Conservation (phyloP, 2,888 invertebrate species). For the Frankliniella intonsa region DNA sequence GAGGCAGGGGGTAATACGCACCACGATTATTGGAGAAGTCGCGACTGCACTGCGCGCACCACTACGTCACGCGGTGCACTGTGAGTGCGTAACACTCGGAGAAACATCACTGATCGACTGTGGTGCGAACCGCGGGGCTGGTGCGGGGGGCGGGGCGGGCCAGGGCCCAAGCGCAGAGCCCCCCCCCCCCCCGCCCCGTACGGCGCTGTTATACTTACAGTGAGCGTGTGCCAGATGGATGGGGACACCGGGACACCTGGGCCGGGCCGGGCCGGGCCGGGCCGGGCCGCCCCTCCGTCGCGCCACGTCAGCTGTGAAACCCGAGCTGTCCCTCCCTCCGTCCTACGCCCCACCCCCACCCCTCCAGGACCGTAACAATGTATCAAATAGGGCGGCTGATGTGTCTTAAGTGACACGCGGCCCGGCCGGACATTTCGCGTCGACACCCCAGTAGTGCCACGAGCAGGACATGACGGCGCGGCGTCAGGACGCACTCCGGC, state of each 20-base stretch:
- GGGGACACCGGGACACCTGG: constrained; percentile 18
- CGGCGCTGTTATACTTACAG: background rate
- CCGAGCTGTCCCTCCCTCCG: background rate
- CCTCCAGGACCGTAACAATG: background rate
- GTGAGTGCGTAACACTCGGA: too few species aligned
- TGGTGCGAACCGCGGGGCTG: too few species aligned
- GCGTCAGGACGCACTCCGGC: background rate
- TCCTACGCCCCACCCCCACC: background rate
- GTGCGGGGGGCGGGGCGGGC: too few species aligned
- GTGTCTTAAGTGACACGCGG: too few species aligned
- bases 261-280: background rate
- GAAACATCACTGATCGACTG: too few species aligned
- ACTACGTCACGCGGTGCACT: too few species aligned
- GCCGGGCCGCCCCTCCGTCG: background rate
- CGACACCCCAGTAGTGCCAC: background rate
- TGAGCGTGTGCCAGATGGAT: constrained; percentile 22
- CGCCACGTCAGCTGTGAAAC: constrained; percentile 4
- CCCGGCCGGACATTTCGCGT: background rate
- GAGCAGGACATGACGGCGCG: background rate
- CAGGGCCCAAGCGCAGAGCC: background rate
- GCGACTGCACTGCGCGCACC: too few species aligned
- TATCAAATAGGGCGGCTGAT: too few species aligned
- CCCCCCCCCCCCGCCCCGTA: background rate
- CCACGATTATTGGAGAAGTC: too few species aligned
- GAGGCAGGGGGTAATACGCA: too few species aligned